These are phyloP conservation scores for Agrenia bidenticulata DNA, from an alignment of 2,888 invertebrate species.

Conservation along the genomic window DNA sequence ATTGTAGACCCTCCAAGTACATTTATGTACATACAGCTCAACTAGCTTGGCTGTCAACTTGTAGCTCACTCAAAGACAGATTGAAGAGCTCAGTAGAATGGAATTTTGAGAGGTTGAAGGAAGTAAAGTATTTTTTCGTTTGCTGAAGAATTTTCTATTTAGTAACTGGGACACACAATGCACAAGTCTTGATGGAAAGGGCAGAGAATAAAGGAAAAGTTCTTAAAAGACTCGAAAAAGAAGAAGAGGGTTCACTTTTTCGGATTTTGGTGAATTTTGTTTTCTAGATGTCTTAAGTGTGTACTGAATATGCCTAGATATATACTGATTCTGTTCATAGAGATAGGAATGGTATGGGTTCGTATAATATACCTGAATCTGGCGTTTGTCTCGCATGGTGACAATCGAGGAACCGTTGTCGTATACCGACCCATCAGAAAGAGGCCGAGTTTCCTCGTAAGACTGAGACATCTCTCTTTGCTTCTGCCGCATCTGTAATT, in stretches of 20 bases:
- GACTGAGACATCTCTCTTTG: slow-evolving; percentile 54
- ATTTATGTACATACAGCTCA: too few relatives aligned
- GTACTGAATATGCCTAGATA: too few relatives aligned
- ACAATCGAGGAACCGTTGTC: slow-evolving; percentile 55
- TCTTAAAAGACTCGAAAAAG: too few relatives aligned
- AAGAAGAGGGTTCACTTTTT: too few relatives aligned
- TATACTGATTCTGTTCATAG: too few relatives aligned
- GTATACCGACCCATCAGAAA: slow-evolving; percentile 56
- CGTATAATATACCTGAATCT: slow-evolving; percentile 54
- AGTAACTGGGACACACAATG: neutral
- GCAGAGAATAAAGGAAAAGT: too few relatives aligned
- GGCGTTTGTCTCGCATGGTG: slow-evolving; percentile 55
- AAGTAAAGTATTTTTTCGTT: slow-evolving; percentile 5
- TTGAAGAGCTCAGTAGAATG: slow-evolving; percentile 10
- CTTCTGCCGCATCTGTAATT: slow-evolving; percentile 55
- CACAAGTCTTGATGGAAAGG: too few relatives aligned
- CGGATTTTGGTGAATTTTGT: too few relatives aligned
- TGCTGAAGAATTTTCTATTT: slow-evolving; percentile 7
- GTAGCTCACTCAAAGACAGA: slow-evolving; percentile 12
- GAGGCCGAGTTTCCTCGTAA: slow-evolving; percentile 55
- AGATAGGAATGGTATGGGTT: too few relatives aligned
- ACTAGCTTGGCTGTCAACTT: slow-evolving; percentile 6
- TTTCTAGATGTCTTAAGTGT: too few relatives aligned
- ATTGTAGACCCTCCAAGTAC: too few relatives aligned
- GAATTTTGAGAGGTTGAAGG: slow-evolving; percentile 9